A percentile compares a stretch with the other conserved stretches of the same genome.
Conservation (phyloP, 2,797 vertebrate species). For the Siniperca undulata region DNA sequence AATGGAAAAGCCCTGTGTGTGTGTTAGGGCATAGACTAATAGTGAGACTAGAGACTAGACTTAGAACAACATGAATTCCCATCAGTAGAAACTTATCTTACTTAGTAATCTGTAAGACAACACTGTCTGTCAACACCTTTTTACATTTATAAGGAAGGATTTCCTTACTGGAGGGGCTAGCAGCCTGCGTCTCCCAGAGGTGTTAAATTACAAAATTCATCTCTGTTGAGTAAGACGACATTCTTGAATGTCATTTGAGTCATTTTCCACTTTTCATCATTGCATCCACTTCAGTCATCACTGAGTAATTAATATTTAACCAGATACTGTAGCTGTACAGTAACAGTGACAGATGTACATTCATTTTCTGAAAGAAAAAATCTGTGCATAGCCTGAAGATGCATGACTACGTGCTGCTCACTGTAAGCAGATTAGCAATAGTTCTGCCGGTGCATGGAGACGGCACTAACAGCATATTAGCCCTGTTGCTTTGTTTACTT, state of each 20-base stretch:
- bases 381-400: conserved; percentile 43
- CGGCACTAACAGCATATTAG: conserved; percentile 65
- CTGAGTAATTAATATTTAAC: conserved; percentile 45
- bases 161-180: neutral
- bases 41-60: neutral
- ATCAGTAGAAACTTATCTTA: neutral
- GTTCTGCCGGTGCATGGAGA: conserved; percentile 46
- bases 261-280: conserved; percentile 45
- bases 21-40: neutral
- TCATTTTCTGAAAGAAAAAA: conserved; percentile 33
- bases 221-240: conserved; percentile 28
- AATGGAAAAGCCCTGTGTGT: neutral
- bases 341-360: conserved; percentile 43
- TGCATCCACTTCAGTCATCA: conserved; percentile 35
- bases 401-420: conserved; percentile 32
- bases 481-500: conserved; percentile 73
- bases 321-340: conserved; percentile 28
- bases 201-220: conserved; percentile 16
- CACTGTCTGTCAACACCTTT: neutral
- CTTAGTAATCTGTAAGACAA: conserved; percentile 3
- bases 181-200: neutral
- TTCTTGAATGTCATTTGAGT: conserved; percentile 36
- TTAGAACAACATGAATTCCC: neutral
- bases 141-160: neutral
- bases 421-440: conserved; percentile 55